Percentiles rank a stretch among this genome's conserved stretches.
These are phyloP conservation scores for Menidia menidia DNA, from an alignment of 2,797 vertebrate species.

Conservation along the genomic window DNA sequence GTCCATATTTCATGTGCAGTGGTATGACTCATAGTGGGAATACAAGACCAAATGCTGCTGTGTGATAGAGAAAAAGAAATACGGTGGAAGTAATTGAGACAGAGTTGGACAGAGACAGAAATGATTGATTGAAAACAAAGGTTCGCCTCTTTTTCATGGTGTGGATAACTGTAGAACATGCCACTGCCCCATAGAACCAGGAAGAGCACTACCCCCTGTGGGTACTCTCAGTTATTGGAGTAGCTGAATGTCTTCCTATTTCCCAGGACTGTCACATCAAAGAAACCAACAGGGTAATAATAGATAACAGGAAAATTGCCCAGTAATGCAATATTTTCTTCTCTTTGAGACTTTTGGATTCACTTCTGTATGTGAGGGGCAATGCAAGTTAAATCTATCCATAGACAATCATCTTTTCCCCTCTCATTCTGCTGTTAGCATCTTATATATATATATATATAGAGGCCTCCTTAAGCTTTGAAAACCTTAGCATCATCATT, in stretches of 20 bases:
- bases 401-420: constrained; percentile 3
- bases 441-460: background rate
- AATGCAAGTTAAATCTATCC: constrained; percentile 10
- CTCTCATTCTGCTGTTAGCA: background rate
- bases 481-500: background rate
- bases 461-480: background rate
- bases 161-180: constrained; percentile 38
- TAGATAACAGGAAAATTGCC: constrained; percentile 18
- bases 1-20: constrained; percentile 34
- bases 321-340: constrained; percentile 4
- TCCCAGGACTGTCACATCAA: constrained; percentile 51
- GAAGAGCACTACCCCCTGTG: constrained; percentile 27
- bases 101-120: constrained; percentile 7
- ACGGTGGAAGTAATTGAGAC: constrained; percentile 1
- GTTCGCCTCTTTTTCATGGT: constrained; percentile 52
- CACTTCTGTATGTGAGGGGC: constrained; percentile 4
- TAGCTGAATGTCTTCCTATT: constrained; percentile 43
- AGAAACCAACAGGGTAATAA: constrained; percentile 39
- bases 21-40: constrained; percentile 41
- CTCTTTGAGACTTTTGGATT: constrained; percentile 25
- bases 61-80: constrained; percentile 20
- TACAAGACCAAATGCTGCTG: constrained; percentile 22
- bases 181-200: constrained; percentile 34
- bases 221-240: constrained; percentile 42
- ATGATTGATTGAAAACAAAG: constrained; percentile 50